Evolutionary conservation across 2,888 invertebrate genomes (phyloP), one percentile per base, ranked within the genome.

Genomic region (Melanostoma mellinum): DNA sequence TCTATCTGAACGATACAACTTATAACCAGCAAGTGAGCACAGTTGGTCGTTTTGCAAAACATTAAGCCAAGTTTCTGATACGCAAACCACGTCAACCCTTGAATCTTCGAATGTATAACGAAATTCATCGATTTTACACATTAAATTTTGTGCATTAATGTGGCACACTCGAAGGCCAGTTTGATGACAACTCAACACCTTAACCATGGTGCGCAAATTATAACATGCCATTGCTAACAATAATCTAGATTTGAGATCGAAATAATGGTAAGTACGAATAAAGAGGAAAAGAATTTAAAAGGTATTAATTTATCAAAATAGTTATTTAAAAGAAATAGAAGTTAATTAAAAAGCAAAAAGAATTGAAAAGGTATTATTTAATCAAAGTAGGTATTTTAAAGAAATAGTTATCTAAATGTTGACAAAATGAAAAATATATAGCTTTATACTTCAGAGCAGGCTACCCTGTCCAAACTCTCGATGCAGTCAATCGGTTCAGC

Each of bases 11-110:
- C 46, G 46, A n/a, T 46, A 46, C 4, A 46, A 4, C 10, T 46
- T 46, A 4, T 9, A 46, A 9, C 46, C 46, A 0, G 46, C 46
- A 9, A 6, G n/a, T n/a, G 8, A n/a, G 46, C 46, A 46, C 46
- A 46, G 4, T 46, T 4, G 5, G 10, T 46, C 46, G 46, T 46
- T 46, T 6, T 6, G 9, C n/a, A 4, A 4, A 6, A 4, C 5
- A 46, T 4, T 46, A 6, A 46, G n/a, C 46, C 46, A 56, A 3
- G 40, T 56, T 40, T 9, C 42, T 40, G 38, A 2, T 10, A 58
- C 58, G 8, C 58, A 58, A 8, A 58, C 42, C 5, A 58, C 56
- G 35, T 58, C 40, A 6, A 58, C 40, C 8, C 1, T 9, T 5
- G 40, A 58, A 30, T 30, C 52, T 9, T 6, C 8, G 9, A 58